Evolutionary conservation across 37 sponge, comb jelly and placozoan species (phyloP).

Genomic region (Beroe forskalii): DNA sequence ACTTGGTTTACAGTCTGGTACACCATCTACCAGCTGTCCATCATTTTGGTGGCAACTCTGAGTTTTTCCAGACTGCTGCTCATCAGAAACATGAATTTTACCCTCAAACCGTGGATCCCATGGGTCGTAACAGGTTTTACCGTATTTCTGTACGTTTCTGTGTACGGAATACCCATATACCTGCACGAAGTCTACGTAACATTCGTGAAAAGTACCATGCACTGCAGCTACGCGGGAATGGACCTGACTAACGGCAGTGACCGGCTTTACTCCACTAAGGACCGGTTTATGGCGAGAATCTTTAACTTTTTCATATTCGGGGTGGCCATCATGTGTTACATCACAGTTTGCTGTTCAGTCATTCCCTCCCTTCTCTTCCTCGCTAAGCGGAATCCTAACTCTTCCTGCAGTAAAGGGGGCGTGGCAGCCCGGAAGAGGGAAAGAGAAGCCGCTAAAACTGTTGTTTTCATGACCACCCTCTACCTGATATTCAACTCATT

Average conservation of each 20-base stretch:
- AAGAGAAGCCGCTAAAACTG: neutral
- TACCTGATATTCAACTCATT: neutral
- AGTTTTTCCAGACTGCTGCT: neutral
- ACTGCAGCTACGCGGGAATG: neutral
- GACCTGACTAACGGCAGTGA: neutral
- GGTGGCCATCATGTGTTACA: neutral
- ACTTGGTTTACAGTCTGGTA: neutral
- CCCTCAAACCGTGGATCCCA: neutral
- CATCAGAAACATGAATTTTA: neutral
- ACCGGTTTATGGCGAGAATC: neutral
- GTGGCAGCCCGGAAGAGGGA: neutral
- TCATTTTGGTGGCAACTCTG: neutral
- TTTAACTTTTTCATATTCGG: neutral
- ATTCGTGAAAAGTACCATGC: neutral
- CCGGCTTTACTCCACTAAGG: neutral
- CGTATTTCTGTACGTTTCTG: neutral
- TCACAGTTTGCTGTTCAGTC: neutral
- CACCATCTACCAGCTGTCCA: neutral
- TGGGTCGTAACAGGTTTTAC: neutral
- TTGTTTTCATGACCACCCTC: neutral
- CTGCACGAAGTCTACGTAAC: neutral
- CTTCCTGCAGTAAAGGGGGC: neutral
- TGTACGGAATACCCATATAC: neutral
- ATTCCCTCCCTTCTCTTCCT: neutral
- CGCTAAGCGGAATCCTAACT: neutral